Evolutionary conservation across 2,113 vertebrate genomes (phyloP).

Genomic region (Probosciger aterrimus): DNA sequence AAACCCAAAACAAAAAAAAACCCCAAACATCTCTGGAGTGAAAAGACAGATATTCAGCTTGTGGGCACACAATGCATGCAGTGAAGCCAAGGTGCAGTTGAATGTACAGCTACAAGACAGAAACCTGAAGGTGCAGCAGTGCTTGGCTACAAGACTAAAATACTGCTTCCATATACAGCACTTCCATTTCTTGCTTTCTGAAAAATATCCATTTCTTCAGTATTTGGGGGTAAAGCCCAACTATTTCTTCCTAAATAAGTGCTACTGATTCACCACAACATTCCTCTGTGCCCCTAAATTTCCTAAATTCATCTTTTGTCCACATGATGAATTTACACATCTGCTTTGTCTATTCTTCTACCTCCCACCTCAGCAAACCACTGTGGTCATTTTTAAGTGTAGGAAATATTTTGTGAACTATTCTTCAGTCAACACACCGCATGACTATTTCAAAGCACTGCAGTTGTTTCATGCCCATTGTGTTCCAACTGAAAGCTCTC

Average conservation of each 20-base stretch:
- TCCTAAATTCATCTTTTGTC: background rate
- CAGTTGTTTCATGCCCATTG: background rate
- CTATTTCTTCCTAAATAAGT: background rate
- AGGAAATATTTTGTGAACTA: background rate
- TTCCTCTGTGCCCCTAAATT: background rate
- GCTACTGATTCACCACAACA: background rate
- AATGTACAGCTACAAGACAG: background rate
- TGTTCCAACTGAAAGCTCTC: background rate
- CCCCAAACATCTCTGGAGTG: background rate
- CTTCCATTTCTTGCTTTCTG: background rate
- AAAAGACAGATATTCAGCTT: background rate
- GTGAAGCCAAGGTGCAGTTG: background rate
- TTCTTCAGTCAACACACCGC: background rate
- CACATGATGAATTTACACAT: background rate
- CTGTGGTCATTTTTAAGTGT: background rate
- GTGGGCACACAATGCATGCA: no score
- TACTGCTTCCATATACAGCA: background rate
- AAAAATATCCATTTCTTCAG: background rate
- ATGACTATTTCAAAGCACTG: background rate
- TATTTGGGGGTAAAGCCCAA: background rate
- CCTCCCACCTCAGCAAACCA: background rate
- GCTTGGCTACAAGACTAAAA: background rate
- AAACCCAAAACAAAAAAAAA: background rate
- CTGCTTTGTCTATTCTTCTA: background rate
- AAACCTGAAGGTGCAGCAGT: background rate